Evolutionary conservation across 2,797 vertebrate genomes (phyloP).

Genomic region (Typhlichthys subterraneus): DNA sequence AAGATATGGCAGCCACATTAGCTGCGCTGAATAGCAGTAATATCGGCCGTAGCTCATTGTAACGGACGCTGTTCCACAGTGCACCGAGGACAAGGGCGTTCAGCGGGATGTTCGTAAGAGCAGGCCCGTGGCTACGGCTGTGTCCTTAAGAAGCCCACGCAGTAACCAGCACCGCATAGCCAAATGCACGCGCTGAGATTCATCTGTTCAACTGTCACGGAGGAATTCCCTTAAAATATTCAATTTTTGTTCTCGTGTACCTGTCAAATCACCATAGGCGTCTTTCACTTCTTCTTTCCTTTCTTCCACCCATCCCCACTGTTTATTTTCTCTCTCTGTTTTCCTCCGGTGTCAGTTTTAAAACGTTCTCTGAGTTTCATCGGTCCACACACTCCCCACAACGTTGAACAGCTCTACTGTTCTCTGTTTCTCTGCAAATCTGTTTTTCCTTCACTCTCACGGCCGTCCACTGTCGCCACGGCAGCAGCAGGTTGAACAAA

Average conservation of each 20-base stretch:
- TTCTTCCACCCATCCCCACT: constrained; percentile 25
- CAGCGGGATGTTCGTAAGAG: constrained; percentile 54
- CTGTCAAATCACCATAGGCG: constrained; percentile 47
- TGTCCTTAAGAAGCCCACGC: constrained; percentile 56
- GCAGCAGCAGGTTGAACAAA: too few relatives aligned
- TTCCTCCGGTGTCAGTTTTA: neutral
- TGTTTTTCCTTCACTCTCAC: neutral
- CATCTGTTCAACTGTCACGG: constrained; percentile 50
- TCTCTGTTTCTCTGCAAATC: constrained; percentile 9
- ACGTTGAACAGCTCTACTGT: constrained; percentile 25
- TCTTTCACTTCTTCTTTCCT: constrained; percentile 45
- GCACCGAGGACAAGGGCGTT: constrained; percentile 65
- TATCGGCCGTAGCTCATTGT: constrained; percentile 72
- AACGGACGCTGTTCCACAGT: constrained; percentile 64
- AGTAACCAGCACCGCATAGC: constrained; percentile 41
- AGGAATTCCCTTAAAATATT: constrained; percentile 50
- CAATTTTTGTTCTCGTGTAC: constrained; percentile 47
- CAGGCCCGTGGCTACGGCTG: constrained; percentile 47
- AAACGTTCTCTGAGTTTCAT: constrained; percentile 6
- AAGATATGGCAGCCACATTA: constrained; percentile 69
- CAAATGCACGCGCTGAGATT: constrained; percentile 41
- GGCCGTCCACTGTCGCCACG: neutral
- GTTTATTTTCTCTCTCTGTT: constrained; percentile 14
- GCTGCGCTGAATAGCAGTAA: constrained; percentile 62
- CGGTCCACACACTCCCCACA: constrained; percentile 15